Percentiles rank a stretch among this genome's conserved stretches.
These are phyloP conservation scores for Gasterosteus nipponicus DNA, from an alignment of 2,113 vertebrate species.

Conservation along the genomic window DNA sequence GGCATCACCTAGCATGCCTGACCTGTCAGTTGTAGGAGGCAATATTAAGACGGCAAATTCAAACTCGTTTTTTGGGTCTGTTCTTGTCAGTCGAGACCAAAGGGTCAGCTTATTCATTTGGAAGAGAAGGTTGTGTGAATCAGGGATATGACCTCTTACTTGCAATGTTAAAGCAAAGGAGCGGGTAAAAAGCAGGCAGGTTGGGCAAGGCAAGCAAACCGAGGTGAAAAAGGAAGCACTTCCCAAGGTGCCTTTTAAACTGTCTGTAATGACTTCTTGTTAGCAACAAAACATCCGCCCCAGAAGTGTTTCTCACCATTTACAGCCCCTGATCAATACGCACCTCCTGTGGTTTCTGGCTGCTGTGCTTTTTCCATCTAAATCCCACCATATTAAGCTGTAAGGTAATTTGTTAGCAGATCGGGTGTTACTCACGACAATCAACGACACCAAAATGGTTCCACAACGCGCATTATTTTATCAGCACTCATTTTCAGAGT, in stretches of 20 bases:
- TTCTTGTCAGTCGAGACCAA: background rate
- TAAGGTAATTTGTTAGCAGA: conserved; percentile 51
- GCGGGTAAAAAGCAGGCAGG: background rate
- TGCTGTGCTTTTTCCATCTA: conserved; percentile 23
- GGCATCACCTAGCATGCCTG: background rate
- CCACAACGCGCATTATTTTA: background rate
- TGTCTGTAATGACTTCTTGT: conserved; percentile 60
- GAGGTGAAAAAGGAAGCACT: conserved; percentile 8
- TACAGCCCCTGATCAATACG: conserved; percentile 40
- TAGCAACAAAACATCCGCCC: conserved; percentile 33
- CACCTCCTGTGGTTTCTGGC: conserved; percentile 45
- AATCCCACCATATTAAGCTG: conserved; percentile 3
- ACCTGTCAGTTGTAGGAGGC: conserved; percentile 8
- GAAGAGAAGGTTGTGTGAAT: background rate
- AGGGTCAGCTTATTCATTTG: background rate
- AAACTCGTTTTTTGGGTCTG: conserved; percentile 3
- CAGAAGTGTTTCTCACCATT: conserved; percentile 54
- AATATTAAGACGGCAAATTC: conserved; percentile 20
- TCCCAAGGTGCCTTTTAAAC: conserved; percentile 57
- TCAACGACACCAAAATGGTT: conserved; percentile 27
- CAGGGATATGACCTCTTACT: background rate
- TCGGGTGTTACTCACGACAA: background rate
- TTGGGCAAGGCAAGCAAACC: conserved; percentile 10
- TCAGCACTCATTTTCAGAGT: background rate
- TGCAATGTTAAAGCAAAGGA: background rate